Conservation (phyloP, 2,797 vertebrate species). For the Thaleichthys pacificus region DNA sequence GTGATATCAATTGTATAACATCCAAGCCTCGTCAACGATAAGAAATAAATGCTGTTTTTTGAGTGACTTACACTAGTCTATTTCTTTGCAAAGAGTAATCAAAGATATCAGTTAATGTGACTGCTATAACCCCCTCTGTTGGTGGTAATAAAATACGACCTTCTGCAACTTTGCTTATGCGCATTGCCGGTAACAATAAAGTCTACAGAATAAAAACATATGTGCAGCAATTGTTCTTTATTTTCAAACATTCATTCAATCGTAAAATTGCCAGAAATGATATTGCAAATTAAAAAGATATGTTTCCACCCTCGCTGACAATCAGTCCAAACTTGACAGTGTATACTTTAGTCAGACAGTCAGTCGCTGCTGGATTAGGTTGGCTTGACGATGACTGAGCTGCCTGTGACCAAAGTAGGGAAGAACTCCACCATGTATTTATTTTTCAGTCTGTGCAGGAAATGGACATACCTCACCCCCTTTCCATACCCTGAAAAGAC, state of each 20-base stretch:
- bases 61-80: background rate
- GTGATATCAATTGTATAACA: too few species aligned
- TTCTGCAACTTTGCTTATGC: background rate
- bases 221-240: background rate
- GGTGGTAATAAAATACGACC: background rate
- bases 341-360: background rate
- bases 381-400: conserved; percentile 71
- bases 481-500: conserved; percentile 83
- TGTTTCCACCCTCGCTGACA: conserved; percentile 1
- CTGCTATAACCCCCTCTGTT: background rate
- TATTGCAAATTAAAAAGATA: background rate
- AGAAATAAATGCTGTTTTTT: too few species aligned
- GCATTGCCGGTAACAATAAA: background rate
- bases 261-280: background rate
- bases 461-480: conserved; percentile 77
- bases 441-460: conserved; percentile 81
- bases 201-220: background rate
- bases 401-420: conserved; percentile 74
- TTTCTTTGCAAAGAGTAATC: background rate
- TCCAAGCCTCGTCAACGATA: too few species aligned
- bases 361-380: conserved; percentile 41
- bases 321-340: background rate
- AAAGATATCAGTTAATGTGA: background rate
- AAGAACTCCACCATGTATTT: conserved; percentile 65
- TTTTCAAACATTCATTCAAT: background rate